Base-by-base conservation (phyloP, 1,140 invertebrate genomes). In the Psix sp. region DNA sequence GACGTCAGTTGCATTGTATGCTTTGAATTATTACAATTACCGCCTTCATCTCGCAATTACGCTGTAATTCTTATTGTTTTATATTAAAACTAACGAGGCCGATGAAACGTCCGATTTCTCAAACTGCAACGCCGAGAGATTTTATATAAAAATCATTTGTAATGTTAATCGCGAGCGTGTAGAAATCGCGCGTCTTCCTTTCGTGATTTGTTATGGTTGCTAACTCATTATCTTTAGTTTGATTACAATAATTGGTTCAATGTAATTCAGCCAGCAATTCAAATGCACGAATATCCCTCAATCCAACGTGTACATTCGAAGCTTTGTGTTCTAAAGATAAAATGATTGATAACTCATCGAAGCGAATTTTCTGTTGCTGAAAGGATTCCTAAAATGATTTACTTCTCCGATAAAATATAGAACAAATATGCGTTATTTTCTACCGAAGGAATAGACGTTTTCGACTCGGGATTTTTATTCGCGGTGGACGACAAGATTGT, bases 401-500 rank as follows among this genome's bases (percentile, higher is more conserved):
- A n/a, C n/a, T n/a, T n/a, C n/a, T n/a, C n/a, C n/a, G n/a, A n/a
- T n/a, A n/a, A n/a, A n/a, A n/a, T n/a, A n/a, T n/a, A n/a, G n/a
- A n/a, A n/a, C n/a, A n/a, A n/a, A n/a, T n/a, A n/a, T n/a, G n/a
- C n/a, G n/a, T n/a, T n/a, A n/a, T n/a, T n/a, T n/a, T n/a, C n/a
- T n/a, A n/a, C n/a, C n/a, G n/a, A n/a, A n/a, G n/a, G n/a, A n/a
- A n/a, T n/a, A n/a, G n/a, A n/a, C n/a, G n/a, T n/a, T n/a, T n/a
- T n/a, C n/a, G n/a, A n/a, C n/a, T n/a, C n/a, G n/a, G n/a, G 18
- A 43, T 51, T 71, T 62, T 73, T 77, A 77, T 67, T 74, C 51
- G 56, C 40, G 18, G 79, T 81, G 77, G 74, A 80, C 82, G 84
- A 83, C 83, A 85, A 86, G 81, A 84, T 86, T 86, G 83, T 86